These are phyloP conservation scores for Homarus americanus DNA, from an alignment of 1,140 invertebrate genomes.

Conservation along the genomic window DNA sequence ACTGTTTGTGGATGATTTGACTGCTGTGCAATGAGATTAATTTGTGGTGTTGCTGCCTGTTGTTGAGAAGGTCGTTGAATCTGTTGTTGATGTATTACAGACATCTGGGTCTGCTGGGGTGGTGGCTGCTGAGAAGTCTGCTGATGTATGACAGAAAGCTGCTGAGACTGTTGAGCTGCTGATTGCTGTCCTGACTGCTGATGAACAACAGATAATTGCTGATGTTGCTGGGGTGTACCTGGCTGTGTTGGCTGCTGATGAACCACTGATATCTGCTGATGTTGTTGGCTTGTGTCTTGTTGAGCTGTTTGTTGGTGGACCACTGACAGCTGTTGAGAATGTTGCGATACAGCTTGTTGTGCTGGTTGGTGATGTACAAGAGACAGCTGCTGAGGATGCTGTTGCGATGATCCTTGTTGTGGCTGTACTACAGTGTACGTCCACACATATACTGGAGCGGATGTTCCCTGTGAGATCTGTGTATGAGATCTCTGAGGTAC, in stretches of 20 bases:
- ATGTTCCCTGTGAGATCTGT: constrained; percentile 2
- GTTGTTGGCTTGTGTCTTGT: constrained; percentile 10
- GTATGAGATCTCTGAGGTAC: not conserved
- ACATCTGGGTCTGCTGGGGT: not conserved
- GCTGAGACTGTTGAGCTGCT: constrained; percentile 1
- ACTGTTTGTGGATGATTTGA: not conserved
- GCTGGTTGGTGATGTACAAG: not conserved
- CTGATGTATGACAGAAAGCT: constrained; percentile 32
- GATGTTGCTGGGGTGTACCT: constrained; percentile 12
- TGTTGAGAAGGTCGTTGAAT: not conserved
- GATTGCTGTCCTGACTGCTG: constrained; percentile 19
- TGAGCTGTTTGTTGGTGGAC: constrained; percentile 6
- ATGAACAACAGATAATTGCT: constrained; percentile 24
- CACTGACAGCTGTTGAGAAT: constrained; percentile 1
- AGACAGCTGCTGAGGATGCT: constrained; percentile 11
- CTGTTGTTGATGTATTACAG: not conserved
- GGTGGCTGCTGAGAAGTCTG: constrained; percentile 16
- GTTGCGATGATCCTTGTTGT: constrained; percentile 7
- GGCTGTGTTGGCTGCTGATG: not conserved
- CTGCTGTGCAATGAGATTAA: constrained; percentile 18
- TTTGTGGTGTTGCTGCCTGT: not conserved
- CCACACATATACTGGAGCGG: constrained; percentile 41
- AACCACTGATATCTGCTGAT: constrained; percentile 5
- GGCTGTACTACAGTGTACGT: constrained; percentile 45
- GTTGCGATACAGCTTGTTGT: not conserved